phyloP scores from a whole-genome alignment of 2,888 invertebrate species.

The Apamea crenata region DNA sequence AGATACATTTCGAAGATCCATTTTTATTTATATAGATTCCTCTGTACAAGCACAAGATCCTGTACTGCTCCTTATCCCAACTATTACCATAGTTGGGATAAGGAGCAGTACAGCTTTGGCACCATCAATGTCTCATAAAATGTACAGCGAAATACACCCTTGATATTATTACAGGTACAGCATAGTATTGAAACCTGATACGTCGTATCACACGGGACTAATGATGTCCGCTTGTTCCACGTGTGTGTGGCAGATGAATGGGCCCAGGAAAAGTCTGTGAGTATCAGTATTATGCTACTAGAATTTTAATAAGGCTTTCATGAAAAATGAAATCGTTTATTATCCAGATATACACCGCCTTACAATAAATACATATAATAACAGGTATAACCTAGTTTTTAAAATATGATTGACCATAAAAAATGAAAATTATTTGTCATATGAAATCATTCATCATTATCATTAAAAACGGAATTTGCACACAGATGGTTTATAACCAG shows the following conservation, averaged over 20 bases:
- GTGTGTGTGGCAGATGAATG: slow-evolving; percentile 92
- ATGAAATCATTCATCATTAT: too few species aligned
- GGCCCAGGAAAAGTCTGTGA: slow-evolving; percentile 92
- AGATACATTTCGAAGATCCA: too few species aligned
- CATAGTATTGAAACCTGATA: slow-evolving; percentile 91
- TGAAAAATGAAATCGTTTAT: neutral
- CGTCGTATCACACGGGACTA: slow-evolving; percentile 90
- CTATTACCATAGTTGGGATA: too few species aligned
- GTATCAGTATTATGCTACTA: slow-evolving; percentile 71
- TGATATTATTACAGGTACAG: slow-evolving; percentile 83
- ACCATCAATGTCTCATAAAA: neutral
- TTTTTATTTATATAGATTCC: too few species aligned
- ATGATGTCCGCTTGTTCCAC: slow-evolving; percentile 91
- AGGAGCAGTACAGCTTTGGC: too few species aligned
- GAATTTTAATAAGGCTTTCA: neutral
- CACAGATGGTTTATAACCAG: too few species aligned
- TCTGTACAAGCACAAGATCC: neutral
- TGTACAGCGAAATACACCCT: neutral
- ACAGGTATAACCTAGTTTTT: too few species aligned
- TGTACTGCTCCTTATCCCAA: neutral
- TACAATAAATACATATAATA: too few species aligned
- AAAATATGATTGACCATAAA: too few species aligned
- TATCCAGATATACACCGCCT: neutral
- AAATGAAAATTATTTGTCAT: too few species aligned
- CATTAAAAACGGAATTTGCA: neutral